Evolutionary conservation across 2,888 invertebrate species (phyloP).

Genomic region (Agapostemon virescens): DNA sequence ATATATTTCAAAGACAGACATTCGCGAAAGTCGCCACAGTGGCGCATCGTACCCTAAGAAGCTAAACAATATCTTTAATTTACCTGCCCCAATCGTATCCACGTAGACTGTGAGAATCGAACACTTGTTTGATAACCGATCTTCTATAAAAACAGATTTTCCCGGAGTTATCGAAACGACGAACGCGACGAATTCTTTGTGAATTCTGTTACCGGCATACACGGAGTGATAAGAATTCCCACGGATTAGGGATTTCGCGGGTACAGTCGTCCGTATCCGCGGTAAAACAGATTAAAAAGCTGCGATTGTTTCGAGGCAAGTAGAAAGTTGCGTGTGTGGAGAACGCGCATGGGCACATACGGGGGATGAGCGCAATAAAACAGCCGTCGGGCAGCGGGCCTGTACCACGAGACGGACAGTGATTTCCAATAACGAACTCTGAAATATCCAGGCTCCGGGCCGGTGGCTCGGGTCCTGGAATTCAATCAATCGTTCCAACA

Average conservation of each 20-base stretch:
- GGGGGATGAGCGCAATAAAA: conserved; percentile 33
- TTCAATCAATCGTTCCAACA: conserved; percentile 54
- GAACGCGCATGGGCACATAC: too few relatives aligned
- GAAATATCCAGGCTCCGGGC: conserved; percentile 49
- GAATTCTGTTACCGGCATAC: neutral
- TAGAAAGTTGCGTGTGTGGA: neutral
- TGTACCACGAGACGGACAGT: conserved; percentile 43
- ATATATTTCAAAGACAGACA: too few relatives aligned
- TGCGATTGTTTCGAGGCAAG: conserved; percentile 32
- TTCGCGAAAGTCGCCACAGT: too few relatives aligned
- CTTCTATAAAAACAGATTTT: neutral
- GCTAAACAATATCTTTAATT: too few relatives aligned
- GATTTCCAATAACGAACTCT: conserved; percentile 65
- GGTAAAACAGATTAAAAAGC: conserved; percentile 42
- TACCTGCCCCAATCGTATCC: too few relatives aligned
- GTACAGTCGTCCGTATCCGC: neutral
- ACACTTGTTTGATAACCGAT: too few relatives aligned
- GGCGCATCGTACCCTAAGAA: too few relatives aligned
- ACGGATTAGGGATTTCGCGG: conserved; percentile 8
- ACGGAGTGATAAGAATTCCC: neutral
- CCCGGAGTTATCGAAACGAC: neutral
- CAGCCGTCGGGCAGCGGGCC: conserved; percentile 13
- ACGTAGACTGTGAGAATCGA: too few relatives aligned
- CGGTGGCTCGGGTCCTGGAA: conserved; percentile 32
- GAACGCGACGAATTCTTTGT: neutral